Evolutionary conservation across 1,140 invertebrate species (phyloP), one percentile per base, ranked within the genome.

Genomic region (Bombus sylvicola): DNA sequence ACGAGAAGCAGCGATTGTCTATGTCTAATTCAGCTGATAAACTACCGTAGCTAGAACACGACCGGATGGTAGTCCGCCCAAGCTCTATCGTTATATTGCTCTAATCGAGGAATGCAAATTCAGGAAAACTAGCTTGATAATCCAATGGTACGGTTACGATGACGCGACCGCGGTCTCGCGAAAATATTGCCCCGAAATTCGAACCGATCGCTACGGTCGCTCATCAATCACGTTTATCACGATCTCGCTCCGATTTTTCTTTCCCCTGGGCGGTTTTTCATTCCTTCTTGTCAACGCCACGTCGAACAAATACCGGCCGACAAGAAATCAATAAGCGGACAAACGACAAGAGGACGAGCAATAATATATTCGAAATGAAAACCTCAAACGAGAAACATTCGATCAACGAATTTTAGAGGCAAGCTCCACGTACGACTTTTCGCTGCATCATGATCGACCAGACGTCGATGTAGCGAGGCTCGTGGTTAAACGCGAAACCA

Each of bases 181-280:
- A 88, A 90, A 88, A 90, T 90, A 90, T 90, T 90, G 86, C 86
- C 71, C 41, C 75, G 87, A 83, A 90, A 88, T 90, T 88, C 87
- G 77, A 88, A 76, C 62, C 87, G 83, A 90, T 90, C 89, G 74
- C 82, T 79, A 89, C 81, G 79, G 86, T 89, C 75, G 86, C 89
- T 90, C 89, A 90, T 90, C 89, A 88, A 90, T 90, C 89, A 90
- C 88, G 83, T 85, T 89, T 89, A 90, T 90, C 89, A 90, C 79
- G 57, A 41, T 64, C 73, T 28, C 57, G 64, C 68, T 77, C 43
- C 53, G 74, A 68, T 81, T 81, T 73, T 89, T 81, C 79, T 75
- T 81, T 82, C 34, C 34, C 34, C 62, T 34, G 41, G 22, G 31
- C 53, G 62, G 80, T 81, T 82, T 82, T 71, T 78, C 76, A 66